Evolutionary conservation across 2,113 vertebrate species (phyloP).

Genomic region (Pithys albifrons): DNA sequence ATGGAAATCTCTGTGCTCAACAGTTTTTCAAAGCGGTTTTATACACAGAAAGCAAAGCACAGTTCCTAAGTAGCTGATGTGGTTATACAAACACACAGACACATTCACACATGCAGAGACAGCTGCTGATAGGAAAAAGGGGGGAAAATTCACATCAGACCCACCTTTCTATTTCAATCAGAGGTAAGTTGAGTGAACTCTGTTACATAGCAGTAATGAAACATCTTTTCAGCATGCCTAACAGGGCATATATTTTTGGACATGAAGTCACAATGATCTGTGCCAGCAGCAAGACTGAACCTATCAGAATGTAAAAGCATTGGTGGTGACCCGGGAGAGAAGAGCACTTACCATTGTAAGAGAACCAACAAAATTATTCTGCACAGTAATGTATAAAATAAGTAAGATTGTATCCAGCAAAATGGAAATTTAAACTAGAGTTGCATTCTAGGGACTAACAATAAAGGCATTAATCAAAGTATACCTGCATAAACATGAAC

Average conservation of each 20-base stretch:
- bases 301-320: constrained; percentile 8
- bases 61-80: neutral
- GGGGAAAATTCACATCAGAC: neutral
- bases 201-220: neutral
- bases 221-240: constrained; percentile 1
- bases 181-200: neutral
- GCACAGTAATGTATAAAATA: neutral
- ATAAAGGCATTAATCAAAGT: constrained; percentile 25
- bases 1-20: neutral
- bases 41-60: neutral
- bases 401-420: neutral
- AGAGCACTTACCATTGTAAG: neutral
- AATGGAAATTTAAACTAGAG: neutral
- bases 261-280: neutral
- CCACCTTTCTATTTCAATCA: neutral
- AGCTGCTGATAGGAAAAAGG: neutral
- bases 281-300: constrained; percentile 13
- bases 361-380: neutral
- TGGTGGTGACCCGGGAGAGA: neutral
- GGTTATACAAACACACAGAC: neutral
- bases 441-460: neutral
- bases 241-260: constrained; percentile 2
- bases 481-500: neutral
- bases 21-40: neutral
- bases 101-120: neutral